Evolutionary conservation across 1,140 invertebrate species (phyloP).

Genomic region (Anastrepha obliqua): DNA sequence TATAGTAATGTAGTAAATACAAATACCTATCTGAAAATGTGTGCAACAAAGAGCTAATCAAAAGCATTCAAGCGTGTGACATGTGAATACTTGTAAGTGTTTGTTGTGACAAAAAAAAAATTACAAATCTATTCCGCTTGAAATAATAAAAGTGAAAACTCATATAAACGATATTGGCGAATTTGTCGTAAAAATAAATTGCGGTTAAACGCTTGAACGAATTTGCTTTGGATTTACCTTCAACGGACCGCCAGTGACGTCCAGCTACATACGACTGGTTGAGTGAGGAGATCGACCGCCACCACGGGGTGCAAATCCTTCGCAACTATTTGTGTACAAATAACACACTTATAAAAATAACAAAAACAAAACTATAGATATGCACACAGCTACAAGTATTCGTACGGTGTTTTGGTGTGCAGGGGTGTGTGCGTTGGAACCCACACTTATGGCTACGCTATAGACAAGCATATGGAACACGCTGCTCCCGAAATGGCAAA

Average conservation of each 20-base stretch:
- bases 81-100: background rate
- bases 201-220: slow-evolving; percentile 8
- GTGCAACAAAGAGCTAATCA: too few species aligned
- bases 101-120: background rate
- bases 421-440: background rate
- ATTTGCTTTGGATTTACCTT: slow-evolving; percentile 20
- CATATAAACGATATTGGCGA: background rate
- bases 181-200: slow-evolving; percentile 39
- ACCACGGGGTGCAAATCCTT: background rate
- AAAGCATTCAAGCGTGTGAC: too few species aligned
- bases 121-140: background rate
- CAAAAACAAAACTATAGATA: background rate
- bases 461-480: background rate
- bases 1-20: background rate
- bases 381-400: background rate
- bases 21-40: background rate
- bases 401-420: background rate
- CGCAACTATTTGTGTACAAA: background rate
- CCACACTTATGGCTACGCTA: background rate
- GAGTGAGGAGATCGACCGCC: background rate
- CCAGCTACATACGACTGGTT: background rate
- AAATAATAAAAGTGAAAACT: slow-evolving; percentile 28
- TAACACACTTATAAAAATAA: background rate
- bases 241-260: background rate
- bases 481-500: background rate